Evolutionary conservation across 1,140 invertebrate species (phyloP), one percentile per base, ranked within the genome.

Genomic region (Apis mellifera): DNA sequence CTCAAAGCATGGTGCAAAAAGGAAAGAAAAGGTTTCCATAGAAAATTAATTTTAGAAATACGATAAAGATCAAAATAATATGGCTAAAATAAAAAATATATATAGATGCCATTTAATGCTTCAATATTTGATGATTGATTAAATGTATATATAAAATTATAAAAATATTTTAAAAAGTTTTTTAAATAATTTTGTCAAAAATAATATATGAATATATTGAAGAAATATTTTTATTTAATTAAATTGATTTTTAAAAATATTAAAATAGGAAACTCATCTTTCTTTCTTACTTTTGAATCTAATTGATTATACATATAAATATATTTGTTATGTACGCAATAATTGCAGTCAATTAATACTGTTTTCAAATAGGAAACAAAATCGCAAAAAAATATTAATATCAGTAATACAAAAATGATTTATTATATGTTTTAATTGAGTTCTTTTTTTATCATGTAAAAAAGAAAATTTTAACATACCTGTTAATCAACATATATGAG

Each of bases 1-100:
- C 80, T 59, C 80, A 76, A 87, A 80, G 89, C 84, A 84, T 78
- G 88, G 89, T 90, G 90, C 90, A 90, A 90, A 89, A 90, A 83
- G 83, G 84, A 90, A 89, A 82, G 83, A 66, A 17, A 62, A 62
- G 54, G 59, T 64, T 69, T 50, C 55, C 79, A 74, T 64, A 68
- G 54, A 64, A 79, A n/a, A 52, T 19, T 17, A 70, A 60, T 21
- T 60, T 3, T 23, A 48, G 1, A 15, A 32, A 73, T 32, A 26
- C 3, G 42, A 62, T 19, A 59, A 50, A 57, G 5, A 52, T 11
- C 19, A 12, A 57, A 60, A 48, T 17, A n/a, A 59, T 21, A 32
- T 2, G 9, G 13, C 0, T 0, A 21, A 64, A 19, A 21, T 32
- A 64, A 48, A 50, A n/a, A 21, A 55, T 57, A 32, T 19, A 62